These are phyloP conservation scores for Holcopasites calliopsidis DNA, from an alignment of 1,140 invertebrate species.

Conservation along the genomic window DNA sequence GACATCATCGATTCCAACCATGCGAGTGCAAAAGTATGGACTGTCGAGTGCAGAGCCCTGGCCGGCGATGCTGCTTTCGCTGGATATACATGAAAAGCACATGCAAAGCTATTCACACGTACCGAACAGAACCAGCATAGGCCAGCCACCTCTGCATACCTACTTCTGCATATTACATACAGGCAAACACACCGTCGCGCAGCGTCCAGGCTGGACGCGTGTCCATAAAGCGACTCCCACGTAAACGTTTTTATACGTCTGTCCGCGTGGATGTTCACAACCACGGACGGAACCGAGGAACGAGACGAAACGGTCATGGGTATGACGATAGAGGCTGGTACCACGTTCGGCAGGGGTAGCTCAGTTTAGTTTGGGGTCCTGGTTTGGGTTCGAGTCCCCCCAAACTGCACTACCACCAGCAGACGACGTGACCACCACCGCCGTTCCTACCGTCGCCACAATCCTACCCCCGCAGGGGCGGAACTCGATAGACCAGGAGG, in stretches of 20 bases:
- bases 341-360: conserved; percentile 35
- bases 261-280: conserved; percentile 20
- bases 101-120: conserved; percentile 32
- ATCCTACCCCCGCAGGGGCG: conserved; percentile 46
- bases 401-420: conserved; percentile 28
- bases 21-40: neutral
- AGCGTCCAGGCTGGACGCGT: neutral
- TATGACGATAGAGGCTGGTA: conserved; percentile 13
- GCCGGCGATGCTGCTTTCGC: neutral
- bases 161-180: conserved; percentile 25
- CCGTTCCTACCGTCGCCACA: conserved; percentile 28
- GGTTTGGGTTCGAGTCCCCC: conserved; percentile 52
- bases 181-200: neutral
- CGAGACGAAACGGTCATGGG: conserved; percentile 25
- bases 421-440: conserved; percentile 1
- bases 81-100: neutral
- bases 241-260: conserved; percentile 30
- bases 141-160: neutral
- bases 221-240: conserved; percentile 1
- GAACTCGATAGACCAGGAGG: conserved; percentile 38
- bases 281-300: neutral
- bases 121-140: neutral
- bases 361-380: conserved; percentile 54
- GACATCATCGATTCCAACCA: neutral
- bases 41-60: neutral